Conservation (phyloP, 2,797 vertebrate genomes). For the Erethizon dorsatum region DNA sequence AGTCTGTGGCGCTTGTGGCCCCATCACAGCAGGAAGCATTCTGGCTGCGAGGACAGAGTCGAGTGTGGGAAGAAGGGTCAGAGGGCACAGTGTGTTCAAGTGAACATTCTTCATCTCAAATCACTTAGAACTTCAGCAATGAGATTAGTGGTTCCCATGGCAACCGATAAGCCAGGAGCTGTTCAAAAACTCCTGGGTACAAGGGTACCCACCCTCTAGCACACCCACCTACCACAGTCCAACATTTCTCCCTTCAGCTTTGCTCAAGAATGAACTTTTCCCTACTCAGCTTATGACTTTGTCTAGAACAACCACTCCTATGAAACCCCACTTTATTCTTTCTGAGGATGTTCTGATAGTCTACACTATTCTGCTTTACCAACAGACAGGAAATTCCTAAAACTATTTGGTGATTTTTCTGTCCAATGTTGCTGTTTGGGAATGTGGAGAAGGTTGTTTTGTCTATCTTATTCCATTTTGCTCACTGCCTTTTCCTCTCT, state of each 20-base stretch:
- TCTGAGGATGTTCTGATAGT: not conserved
- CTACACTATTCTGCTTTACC: not conserved
- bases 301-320: not conserved
- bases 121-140: constrained; percentile 53
- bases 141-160: constrained; percentile 59
- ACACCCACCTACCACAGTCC: not conserved
- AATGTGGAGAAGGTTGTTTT: not conserved
- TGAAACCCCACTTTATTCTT: not conserved
- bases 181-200: not conserved
- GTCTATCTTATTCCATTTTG: not conserved
- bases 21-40: not conserved
- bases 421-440: fast-evolving
- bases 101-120: constrained; percentile 53
- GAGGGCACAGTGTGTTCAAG: not conserved
- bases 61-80: fast-evolving
- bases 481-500: not conserved
- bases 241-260: not conserved
- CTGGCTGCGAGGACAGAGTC: not conserved
- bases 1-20: not conserved
- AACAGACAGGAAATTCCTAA: not conserved
- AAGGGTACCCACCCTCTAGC: not conserved
- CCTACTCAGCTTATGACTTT: not conserved
- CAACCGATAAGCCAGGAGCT: constrained; percentile 19
- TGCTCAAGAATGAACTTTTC: constrained; percentile 3
- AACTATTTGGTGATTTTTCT: not conserved